Conservation (phyloP, 2,113 vertebrate genomes). For the Oostethus manadensis region DNA sequence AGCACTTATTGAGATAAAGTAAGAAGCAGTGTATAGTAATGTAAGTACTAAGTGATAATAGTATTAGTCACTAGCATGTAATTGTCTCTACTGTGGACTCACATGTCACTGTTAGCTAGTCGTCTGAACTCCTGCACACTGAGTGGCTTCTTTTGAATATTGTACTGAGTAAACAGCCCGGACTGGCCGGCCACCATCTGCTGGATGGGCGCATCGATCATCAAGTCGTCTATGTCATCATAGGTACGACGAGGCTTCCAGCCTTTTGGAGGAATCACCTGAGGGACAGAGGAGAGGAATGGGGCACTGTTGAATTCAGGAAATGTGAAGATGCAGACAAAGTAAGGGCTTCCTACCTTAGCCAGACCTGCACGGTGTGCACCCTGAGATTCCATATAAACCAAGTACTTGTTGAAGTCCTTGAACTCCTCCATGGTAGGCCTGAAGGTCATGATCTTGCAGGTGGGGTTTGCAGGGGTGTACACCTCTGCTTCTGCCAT, state of each 20-base stretch:
- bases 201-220: conserved; percentile 94
- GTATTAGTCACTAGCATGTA: no score
- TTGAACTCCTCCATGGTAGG: conserved; percentile 90
- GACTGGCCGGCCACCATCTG: conserved; percentile 96
- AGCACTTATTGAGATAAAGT: no score
- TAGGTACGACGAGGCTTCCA: conserved; percentile 91
- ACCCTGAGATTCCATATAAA: conserved; percentile 91
- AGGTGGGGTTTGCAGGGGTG: conserved; percentile 82
- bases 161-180: conserved; percentile 96
- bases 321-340: not conserved
- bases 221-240: conserved; percentile 90
- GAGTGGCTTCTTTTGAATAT: conserved; percentile 96
- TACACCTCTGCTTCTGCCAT: conserved; percentile 79
- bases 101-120: conserved; percentile 95
- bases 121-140: conserved; percentile 91
- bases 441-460: conserved; percentile 96
- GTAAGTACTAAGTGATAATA: no score
- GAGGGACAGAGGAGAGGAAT: conserved; percentile 3
- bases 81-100: conserved; percentile 37
- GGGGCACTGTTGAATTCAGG: not conserved
- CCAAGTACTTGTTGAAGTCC: conserved; percentile 90
- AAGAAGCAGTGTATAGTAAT: no score
- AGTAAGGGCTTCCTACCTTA: conserved; percentile 73
- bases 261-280: conserved; percentile 93
- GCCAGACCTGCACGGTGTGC: conserved; percentile 92